phyloP scores from a whole-genome alignment of 1,140 invertebrate genomes.

The Drosophila parabipectinata region DNA sequence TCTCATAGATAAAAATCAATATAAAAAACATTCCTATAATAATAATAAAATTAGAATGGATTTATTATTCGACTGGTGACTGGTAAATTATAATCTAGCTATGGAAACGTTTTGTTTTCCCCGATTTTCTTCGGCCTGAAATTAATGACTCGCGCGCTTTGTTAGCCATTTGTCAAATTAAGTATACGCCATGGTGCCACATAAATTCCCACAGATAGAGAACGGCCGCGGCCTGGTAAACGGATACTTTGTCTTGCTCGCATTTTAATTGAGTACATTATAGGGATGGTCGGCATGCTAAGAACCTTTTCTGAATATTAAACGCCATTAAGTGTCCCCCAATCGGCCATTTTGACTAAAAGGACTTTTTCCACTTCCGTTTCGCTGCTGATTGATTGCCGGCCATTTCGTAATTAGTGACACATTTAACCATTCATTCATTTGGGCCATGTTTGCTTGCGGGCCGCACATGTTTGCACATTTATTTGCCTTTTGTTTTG shows the following conservation, averaged over 20 bases:
- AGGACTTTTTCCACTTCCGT: constrained; percentile 14
- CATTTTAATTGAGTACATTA: constrained; percentile 54
- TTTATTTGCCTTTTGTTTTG: constrained; percentile 45
- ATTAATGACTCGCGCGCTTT: constrained; percentile 11
- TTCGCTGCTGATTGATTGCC: constrained; percentile 36
- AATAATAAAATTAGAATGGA: not conserved
- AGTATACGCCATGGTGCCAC: constrained; percentile 42
- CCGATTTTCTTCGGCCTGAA: not conserved
- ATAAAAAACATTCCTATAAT: not conserved
- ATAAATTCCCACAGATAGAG: constrained; percentile 35
- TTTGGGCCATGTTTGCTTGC: constrained; percentile 27
- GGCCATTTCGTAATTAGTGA: constrained; percentile 44
- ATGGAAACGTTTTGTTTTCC: not conserved
- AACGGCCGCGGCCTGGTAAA: constrained; percentile 18
- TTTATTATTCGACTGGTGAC: not conserved
- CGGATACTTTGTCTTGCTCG: constrained; percentile 36
- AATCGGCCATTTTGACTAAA: constrained; percentile 30
- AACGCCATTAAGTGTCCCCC: constrained; percentile 39
- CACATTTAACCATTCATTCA: constrained; percentile 43
- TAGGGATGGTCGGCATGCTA: constrained; percentile 22
- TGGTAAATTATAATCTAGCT: not conserved
- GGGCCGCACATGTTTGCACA: constrained; percentile 36
- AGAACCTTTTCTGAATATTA: constrained; percentile 48
- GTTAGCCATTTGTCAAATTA: constrained; percentile 48
- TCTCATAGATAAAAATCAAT: not conserved